A percentile compares a stretch with the other conserved stretches of the same genome.
These are phyloP conservation scores for Genyomyrus donnyi DNA, from an alignment of 2,113 vertebrate genomes.

Conservation along the genomic window DNA sequence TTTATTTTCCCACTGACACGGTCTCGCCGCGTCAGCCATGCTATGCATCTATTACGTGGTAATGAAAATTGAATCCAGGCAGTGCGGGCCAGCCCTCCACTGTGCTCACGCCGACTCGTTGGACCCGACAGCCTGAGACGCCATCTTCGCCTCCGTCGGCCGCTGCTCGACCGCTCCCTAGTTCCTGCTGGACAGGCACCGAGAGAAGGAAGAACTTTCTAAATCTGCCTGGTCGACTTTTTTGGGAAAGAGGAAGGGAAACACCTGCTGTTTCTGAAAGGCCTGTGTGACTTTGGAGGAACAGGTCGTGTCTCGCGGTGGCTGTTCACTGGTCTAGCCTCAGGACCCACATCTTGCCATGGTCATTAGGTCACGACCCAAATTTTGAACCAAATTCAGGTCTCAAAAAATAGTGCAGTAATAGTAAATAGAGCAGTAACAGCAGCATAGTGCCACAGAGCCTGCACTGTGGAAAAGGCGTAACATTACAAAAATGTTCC, in stretches of 20 bases:
- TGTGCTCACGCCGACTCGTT: slow-evolving; percentile 46
- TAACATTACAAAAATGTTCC: background rate
- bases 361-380: background rate
- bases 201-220: background rate
- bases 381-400: background rate
- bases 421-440: background rate
- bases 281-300: background rate
- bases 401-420: background rate
- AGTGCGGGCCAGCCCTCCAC: slow-evolving; percentile 39
- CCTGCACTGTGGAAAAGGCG: background rate
- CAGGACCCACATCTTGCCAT: background rate
- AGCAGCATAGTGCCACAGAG: background rate
- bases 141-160: background rate
- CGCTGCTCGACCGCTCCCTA: background rate
- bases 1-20: slow-evolving; percentile 56
- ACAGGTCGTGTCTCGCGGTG: background rate
- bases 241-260: background rate
- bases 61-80: slow-evolving; percentile 63
- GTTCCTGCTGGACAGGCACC: background rate
- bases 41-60: slow-evolving; percentile 57
- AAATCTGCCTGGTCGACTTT: background rate
- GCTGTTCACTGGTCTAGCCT: background rate
- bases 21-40: slow-evolving; percentile 50
- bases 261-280: background rate
- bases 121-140: slow-evolving; percentile 15